phyloP scores from a whole-genome alignment of 1,140 invertebrate genomes.

The Sinella curviseta region DNA sequence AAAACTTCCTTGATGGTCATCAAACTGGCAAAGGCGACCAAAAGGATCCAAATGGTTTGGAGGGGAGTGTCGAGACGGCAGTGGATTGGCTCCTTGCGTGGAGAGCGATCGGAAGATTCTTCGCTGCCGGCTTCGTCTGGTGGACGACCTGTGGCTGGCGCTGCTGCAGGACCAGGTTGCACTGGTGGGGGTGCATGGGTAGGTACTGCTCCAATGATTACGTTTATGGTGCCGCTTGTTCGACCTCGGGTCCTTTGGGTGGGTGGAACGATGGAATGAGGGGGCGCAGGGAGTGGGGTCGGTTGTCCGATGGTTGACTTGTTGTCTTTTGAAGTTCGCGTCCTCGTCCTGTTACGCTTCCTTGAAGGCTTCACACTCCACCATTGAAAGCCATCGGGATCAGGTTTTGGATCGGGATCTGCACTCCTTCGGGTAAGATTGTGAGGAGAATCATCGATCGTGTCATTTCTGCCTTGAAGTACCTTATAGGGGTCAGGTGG shows the following conservation, averaged over 20 bases:
- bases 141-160: background rate
- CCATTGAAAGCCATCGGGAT: background rate
- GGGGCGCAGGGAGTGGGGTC: no score
- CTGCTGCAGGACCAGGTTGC: background rate
- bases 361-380: background rate
- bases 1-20: constrained; percentile 53
- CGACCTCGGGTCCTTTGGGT: no score
- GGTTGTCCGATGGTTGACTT: no score
- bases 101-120: background rate
- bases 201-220: no score
- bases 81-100: background rate
- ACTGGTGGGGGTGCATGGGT: background rate
- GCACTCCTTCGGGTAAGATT: background rate
- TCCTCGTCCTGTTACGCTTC: no score
- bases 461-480: no score
- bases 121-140: background rate
- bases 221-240: background rate
- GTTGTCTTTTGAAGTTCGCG: background rate
- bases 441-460: no score
- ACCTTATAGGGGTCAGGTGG: no score
- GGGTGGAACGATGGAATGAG: no score
- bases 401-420: background rate
- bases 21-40: constrained; percentile 47
- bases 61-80: background rate
- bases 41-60: constrained; percentile 42